Conservation (phyloP, 35 echinoderm and acorn worm species). For the Ptychodera flava region DNA sequence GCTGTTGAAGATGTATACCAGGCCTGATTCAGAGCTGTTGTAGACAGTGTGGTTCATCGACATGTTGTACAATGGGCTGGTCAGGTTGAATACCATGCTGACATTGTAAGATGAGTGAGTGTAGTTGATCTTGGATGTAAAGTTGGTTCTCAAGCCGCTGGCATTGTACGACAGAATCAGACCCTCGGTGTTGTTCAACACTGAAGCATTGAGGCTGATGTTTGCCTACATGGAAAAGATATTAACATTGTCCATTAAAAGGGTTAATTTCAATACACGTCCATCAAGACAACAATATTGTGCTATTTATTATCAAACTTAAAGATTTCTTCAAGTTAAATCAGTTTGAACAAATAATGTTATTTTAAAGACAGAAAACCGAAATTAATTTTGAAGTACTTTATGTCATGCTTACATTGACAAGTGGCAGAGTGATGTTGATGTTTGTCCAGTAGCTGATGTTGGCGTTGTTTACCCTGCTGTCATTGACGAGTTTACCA, state of each 20-base stretch:
- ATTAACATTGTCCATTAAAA: too few relatives aligned
- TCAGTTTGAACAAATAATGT: too few relatives aligned
- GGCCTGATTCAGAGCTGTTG: background rate
- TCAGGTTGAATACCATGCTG: background rate
- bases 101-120: background rate
- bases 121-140: background rate
- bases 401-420: conserved; percentile 27
- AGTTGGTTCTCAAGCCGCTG: background rate
- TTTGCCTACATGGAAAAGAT: background rate
- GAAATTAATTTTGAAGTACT: too few relatives aligned
- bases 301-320: too few relatives aligned
- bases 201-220: background rate
- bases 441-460: conserved; percentile 44
- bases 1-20: background rate
- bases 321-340: too few relatives aligned
- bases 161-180: background rate
- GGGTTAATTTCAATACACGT: too few relatives aligned
- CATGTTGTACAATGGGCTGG: background rate
- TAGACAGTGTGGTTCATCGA: background rate
- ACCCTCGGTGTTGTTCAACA: background rate
- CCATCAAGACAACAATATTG: too few relatives aligned
- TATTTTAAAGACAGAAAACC: too few relatives aligned
- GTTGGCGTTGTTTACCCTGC: background rate
- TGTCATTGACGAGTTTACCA: background rate
- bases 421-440: conserved; percentile 43